phyloP scores from a whole-genome alignment of 1,140 invertebrate genomes.

The Akabosia matsudoensis region DNA sequence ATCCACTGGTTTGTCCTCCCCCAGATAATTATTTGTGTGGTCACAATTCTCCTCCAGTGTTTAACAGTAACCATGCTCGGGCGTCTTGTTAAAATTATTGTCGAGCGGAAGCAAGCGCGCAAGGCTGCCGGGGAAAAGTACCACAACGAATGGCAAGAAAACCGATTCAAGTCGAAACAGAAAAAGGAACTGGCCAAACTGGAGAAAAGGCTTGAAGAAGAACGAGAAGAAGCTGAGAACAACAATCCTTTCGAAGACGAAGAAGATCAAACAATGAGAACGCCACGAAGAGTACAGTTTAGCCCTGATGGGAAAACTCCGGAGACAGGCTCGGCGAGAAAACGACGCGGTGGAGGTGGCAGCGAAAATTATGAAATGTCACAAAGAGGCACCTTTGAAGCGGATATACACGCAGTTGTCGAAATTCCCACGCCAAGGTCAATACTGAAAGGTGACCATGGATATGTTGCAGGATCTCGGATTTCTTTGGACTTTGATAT shows the following conservation, averaged over 20 bases:
- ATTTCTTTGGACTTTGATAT: slow-evolving; percentile 6
- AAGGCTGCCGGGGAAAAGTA: neutral
- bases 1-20: slow-evolving; percentile 7
- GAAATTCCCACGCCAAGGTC: neutral
- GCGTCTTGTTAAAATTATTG: neutral
- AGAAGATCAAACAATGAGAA: neutral
- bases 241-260: neutral
- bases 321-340: neutral
- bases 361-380: neutral
- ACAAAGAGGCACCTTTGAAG: neutral
- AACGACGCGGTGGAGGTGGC: neutral
- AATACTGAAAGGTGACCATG: slow-evolving; percentile 10
- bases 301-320: neutral
- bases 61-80: neutral
- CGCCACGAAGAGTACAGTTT: neutral
- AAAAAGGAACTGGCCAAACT: neutral
- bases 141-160: neutral
- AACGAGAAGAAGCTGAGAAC: neutral
- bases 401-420: neutral
- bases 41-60: slow-evolving; percentile 3
- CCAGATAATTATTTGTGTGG: neutral
- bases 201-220: neutral
- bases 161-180: neutral
- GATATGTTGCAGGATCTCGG: neutral
- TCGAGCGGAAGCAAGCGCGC: neutral